phyloP scores from a whole-genome alignment of 1,140 invertebrate genomes.

The Homarus americanus region DNA sequence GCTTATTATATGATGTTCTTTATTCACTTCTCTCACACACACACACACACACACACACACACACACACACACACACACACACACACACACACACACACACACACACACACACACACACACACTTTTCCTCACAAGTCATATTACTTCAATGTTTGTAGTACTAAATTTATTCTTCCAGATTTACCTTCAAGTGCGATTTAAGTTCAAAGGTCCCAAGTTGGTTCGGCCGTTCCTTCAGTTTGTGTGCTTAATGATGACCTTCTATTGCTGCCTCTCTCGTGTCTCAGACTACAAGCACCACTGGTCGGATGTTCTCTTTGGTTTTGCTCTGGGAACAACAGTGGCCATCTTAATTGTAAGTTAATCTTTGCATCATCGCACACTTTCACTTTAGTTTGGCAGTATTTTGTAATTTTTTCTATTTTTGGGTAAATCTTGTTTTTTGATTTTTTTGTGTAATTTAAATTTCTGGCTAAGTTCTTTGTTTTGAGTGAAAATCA shows the following conservation, averaged over 20 bases:
- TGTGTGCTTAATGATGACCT: slow-evolving; percentile 77
- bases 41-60: no score
- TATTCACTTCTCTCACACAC: no score
- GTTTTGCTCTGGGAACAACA: slow-evolving; percentile 80
- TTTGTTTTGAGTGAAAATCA: not conserved
- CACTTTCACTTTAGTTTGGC: not conserved
- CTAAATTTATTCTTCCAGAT: slow-evolving; percentile 77
- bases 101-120: no score
- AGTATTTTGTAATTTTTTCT: slow-evolving; percentile 6
- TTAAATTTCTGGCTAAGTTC: not conserved
- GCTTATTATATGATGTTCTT: no score
- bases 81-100: no score
- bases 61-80: no score
- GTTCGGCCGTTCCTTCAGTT: slow-evolving; percentile 79
- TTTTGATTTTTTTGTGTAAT: not conserved
- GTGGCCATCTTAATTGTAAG: slow-evolving; percentile 79
- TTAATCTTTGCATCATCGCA: not conserved
- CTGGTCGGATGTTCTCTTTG: slow-evolving; percentile 82
- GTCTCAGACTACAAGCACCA: slow-evolving; percentile 83
- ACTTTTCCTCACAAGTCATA: no score
- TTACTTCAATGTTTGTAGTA: no score
- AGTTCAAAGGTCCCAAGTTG: slow-evolving; percentile 75
- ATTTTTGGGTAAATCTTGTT: not conserved
- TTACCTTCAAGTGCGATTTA: slow-evolving; percentile 79
- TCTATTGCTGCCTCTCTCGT: slow-evolving; percentile 78